Percentiles rank a stretch among this genome's conserved stretches.
phyloP scores from a whole-genome alignment of 2,888 invertebrate species.

The Caenorhabditis sp. region DNA sequence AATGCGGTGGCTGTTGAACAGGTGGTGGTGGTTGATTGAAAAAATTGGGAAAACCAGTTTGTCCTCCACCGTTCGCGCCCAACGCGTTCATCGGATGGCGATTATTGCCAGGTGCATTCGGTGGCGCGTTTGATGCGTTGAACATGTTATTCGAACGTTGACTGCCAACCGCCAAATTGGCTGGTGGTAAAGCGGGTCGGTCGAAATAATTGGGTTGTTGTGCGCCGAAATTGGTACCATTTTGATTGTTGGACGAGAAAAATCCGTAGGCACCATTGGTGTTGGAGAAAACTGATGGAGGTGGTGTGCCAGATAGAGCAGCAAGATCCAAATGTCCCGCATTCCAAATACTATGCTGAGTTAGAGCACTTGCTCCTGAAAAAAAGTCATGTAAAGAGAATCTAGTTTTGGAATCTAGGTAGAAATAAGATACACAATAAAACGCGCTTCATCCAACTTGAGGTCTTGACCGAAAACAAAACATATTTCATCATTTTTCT shows the following conservation, averaged over 20 bases:
- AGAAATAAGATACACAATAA: too few relatives aligned
- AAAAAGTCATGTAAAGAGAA: background rate
- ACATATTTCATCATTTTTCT: too few relatives aligned
- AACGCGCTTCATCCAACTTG: too few relatives aligned
- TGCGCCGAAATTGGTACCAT: slow-evolving; percentile 15
- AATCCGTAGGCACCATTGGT: slow-evolving; percentile 42
- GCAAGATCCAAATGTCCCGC: slow-evolving; percentile 27
- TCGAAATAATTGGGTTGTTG: slow-evolving; percentile 17
- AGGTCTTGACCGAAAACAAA: too few relatives aligned
- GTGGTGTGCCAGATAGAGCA: slow-evolving; percentile 24
- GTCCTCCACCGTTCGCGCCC: slow-evolving; percentile 4
- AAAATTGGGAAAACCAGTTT: slow-evolving; percentile 12
- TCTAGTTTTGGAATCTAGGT: too few relatives aligned
- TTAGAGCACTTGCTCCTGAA: slow-evolving; percentile 1
- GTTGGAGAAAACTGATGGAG: slow-evolving; percentile 6
- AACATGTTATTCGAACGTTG: slow-evolving; percentile 31
- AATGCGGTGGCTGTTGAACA: background rate
- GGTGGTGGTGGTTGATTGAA: slow-evolving; percentile 26
- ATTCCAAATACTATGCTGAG: slow-evolving; percentile 32
- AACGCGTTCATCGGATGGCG: slow-evolving; percentile 16
- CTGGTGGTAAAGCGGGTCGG: slow-evolving; percentile 24
- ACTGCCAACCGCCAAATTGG: slow-evolving; percentile 43
- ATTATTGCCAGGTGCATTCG: background rate
- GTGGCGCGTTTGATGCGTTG: slow-evolving; percentile 16
- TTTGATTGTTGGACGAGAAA: slow-evolving; percentile 13